phyloP scores from a whole-genome alignment of 2,797 vertebrate genomes.

The Gouania willdenowi region DNA sequence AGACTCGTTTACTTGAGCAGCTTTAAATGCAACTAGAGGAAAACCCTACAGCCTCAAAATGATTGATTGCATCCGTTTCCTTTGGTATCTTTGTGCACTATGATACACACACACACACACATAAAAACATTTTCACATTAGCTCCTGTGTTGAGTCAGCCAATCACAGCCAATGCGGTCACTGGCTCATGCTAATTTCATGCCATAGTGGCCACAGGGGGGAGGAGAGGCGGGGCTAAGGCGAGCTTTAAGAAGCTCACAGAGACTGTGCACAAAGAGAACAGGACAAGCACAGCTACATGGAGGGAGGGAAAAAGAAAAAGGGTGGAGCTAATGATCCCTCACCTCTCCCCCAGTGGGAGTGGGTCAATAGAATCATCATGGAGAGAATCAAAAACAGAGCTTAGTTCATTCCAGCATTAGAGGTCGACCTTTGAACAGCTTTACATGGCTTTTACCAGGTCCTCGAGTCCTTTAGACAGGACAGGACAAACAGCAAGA shows the following conservation, averaged over 20 bases:
- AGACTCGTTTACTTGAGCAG: constrained; percentile 21
- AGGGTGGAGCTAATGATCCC: constrained; percentile 51
- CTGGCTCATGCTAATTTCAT: constrained; percentile 56
- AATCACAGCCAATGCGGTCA: constrained; percentile 39
- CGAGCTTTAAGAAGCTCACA: no score
- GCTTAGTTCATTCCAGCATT: constrained; percentile 19
- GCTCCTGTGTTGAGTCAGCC: constrained; percentile 42
- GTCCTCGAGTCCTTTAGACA: constrained; percentile 4
- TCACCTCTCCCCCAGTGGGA: constrained; percentile 62
- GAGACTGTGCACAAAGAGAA: constrained; percentile 14
- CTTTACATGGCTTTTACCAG: constrained; percentile 18
- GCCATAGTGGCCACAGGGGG: constrained; percentile 36
- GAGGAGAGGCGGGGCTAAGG: no score
- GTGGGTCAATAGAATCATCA: constrained; percentile 66
- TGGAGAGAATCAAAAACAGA: constrained; percentile 22
- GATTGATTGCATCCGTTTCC: constrained; percentile 52
- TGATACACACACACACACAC: constrained; percentile 2
- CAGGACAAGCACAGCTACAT: constrained; percentile 10
- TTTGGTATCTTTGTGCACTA: constrained; percentile 67
- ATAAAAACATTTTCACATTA: constrained; percentile 34
- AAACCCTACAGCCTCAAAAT: constrained; percentile 34
- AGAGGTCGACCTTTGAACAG: constrained; percentile 13
- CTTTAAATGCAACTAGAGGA: constrained; percentile 28
- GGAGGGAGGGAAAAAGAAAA: constrained; percentile 28
- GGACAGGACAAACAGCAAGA: constrained; percentile 28